Base-by-base conservation (phyloP, 2,113 vertebrate genomes). In the Campylomormyrus tamandua region DNA sequence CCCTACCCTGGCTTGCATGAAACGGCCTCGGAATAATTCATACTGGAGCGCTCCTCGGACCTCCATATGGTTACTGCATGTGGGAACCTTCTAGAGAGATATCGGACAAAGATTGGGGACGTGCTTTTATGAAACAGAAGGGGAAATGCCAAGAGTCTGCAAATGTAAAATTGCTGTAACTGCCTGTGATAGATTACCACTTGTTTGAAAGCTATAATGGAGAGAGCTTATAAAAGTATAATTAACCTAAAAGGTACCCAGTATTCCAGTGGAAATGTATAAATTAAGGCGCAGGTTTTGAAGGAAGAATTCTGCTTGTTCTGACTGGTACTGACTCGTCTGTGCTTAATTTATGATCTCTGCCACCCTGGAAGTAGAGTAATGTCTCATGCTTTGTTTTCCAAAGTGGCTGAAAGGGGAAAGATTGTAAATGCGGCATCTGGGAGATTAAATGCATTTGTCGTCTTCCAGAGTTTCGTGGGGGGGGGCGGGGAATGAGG, bases 21-120 rank as follows among this genome's bases (percentile, higher is more conserved):
- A 89, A 86, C 91, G 53, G 46, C 50, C 88, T 88, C 52, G 17
- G 46, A 87, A 48, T 87, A 89, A 91, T 91, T 84, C 42, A 52
- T 46, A 83, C 86, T 7, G 17, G 86, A 80, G 15, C 42, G 45
- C 15, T 19, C 50, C 50, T 24, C 42, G n/a, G 6, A 21, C 35
- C 89, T 50, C 89, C 91, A 80, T 91, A 89, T 86, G 91, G 80
- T 17, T 89, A 31, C 46, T 53, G 83, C 42, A 39, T 87, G 48
- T 89, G 48, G 70, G 46, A 46, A 84, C 19, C 70, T 77, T 90
- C 89, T 84, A 74, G 87, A 31, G 31, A 42, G 74, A 80, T 80
- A 80, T 80, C 15, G 35, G 74, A 80, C 74, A 80, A 42, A 80
- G 74, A 80, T 39, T 39, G 31, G 74, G 74, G 27, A 80, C 35